Base-by-base conservation (phyloP, 2,888 invertebrate species). In the Eugnorisma glareosa region DNA sequence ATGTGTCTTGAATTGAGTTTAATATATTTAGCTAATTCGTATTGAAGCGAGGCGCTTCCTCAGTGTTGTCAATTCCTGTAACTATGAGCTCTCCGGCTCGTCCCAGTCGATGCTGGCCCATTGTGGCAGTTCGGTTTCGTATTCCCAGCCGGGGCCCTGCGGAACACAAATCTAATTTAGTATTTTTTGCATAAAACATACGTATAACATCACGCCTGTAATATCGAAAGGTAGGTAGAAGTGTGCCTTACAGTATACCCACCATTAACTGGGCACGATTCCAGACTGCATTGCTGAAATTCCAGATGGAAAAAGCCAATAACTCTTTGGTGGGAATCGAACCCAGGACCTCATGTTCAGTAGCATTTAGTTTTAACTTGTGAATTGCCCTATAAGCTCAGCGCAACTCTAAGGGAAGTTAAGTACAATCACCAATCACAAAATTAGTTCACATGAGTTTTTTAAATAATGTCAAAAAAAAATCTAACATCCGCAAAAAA, bases 61-160 rank as follows among this genome's bases (percentile, higher is more conserved):
- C 88, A 94, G 88, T 88, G 93, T 92, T 90, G 91, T 90, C 85
- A 93, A 84, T 87, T 93, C 93, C 89, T 92, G 92, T 91, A 88
- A 96, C 96, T 96, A 96, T 94, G 96, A 96, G 84, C 77, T 91
- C 45, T 98, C 98, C 64, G 97, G 97, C 90, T 98, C 98, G 78
- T 97, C 97, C 99, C 99, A 99, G 89, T 99, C 98, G 71, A 98
- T 97, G 92, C 97, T 97, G 57, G 99, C 99, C 99, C 99, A 99
- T 74, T 98, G 98, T 1, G 99, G 99, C 89, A 99, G 97, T 91
- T 98, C 98, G 2, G 99, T 99, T 95, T 99, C 98, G 94, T 98
- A 99, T 91, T 98, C 98, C 99, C 99, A 99, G 68, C 98, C 99
- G 76, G 99, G 98, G 51, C 99, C 99, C 98, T 99, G 95, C 2